Conservation (phyloP, 2,888 invertebrate species). For the Dryococelus australis region DNA sequence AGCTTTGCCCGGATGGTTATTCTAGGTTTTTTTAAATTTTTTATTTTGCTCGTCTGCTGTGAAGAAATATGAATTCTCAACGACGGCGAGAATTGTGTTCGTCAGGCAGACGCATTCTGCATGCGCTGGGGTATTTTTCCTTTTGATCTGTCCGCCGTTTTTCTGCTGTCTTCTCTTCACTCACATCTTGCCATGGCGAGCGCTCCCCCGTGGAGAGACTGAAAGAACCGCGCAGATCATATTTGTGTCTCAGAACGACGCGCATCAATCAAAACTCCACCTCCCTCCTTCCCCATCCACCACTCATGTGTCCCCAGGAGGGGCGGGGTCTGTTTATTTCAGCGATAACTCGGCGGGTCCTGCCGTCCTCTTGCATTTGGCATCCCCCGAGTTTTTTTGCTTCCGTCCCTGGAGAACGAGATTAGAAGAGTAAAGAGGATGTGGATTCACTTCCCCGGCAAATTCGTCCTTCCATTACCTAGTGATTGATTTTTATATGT, state of each 20-base stretch:
- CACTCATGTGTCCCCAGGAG: neutral
- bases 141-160: too few relatives aligned
- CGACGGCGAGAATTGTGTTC: too few relatives aligned
- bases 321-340: neutral
- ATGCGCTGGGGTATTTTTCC: too few relatives aligned
- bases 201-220: neutral
- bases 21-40: too few relatives aligned
- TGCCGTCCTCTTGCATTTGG: neutral
- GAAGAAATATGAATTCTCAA: too few relatives aligned
- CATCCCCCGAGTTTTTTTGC: too few relatives aligned
- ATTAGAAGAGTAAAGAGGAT: neutral
- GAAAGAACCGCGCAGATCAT: neutral
- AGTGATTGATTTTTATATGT: neutral
- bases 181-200: neutral
- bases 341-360: too few relatives aligned
- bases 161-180: too few relatives aligned
- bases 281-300: neutral
- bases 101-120: too few relatives aligned
- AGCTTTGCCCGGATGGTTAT: too few relatives aligned
- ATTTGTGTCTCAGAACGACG: constrained; percentile 9
- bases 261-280: neutral
- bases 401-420: neutral
- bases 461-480: neutral
- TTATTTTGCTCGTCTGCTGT: too few relatives aligned
- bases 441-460: neutral